Base-by-base conservation (phyloP, 2,797 vertebrate genomes). In the Aldrovandia affinis region DNA sequence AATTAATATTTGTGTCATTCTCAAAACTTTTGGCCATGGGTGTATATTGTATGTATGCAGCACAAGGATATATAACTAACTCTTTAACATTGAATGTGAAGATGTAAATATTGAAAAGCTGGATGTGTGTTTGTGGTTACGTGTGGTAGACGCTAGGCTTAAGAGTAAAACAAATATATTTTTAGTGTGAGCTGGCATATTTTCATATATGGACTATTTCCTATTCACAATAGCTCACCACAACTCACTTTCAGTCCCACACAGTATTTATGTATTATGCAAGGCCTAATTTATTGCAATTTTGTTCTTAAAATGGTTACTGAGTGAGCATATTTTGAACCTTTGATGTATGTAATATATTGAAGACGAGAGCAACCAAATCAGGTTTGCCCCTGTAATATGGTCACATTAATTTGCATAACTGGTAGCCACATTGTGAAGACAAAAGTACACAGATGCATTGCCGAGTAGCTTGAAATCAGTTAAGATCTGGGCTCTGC, bases 401-500 rank as follows among this genome's bases (percentile, higher is more conserved):
- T 70, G 33, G 30, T 70, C 18, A 70, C 39, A 36, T 70, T 36
- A 25, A 36, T 70, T 39, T 70, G 68, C 68, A 70, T 39, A 20
- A 70, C 18, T 39, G 15, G 68, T 14, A 20, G 36, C 33, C 68
- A 70, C 33, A 7, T 39, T 39, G 18, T 39, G 14, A 70, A 20
- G 30, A 70, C 39, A 20, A 70, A 70, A 20, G 18, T 36, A 18
- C 36, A 39, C 68, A 20, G 68, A 36, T 70, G 33, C 68, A 20
- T 9, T 39, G 30, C 47, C 12, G 81, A 73, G 81, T 52, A 70
- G 65, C 61, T 70, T 22, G 28, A 54, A 54, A 70, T 44, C 61
- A 30, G 61, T 70, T 59, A 63, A 82, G 81, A 70, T 73, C 81
- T 63, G 33, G 50, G 47, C 63, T 70, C 63, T 82, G 28, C 30